Evolutionary conservation across 2,113 vertebrate species (phyloP).

Genomic region (Thunnus thynnus): DNA sequence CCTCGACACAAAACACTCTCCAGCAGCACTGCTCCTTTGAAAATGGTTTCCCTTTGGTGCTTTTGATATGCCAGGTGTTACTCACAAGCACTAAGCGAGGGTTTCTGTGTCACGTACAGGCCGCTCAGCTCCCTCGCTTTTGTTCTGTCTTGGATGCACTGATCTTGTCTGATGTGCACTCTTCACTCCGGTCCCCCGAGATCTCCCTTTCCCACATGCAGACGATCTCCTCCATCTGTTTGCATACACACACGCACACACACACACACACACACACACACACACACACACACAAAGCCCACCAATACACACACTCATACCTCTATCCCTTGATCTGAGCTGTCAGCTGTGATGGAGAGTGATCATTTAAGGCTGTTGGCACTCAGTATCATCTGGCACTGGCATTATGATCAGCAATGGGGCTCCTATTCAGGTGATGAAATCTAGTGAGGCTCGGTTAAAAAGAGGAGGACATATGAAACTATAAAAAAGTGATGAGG

Average conservation of each 20-base stretch:
- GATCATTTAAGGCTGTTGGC: slow-evolving; percentile 25
- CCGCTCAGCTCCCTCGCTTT: slow-evolving; percentile 49
- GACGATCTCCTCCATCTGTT: slow-evolving; percentile 74
- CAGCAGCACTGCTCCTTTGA: slow-evolving; percentile 50
- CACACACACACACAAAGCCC: neutral
- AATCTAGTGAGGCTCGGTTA: neutral
- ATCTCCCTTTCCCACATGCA: slow-evolving; percentile 14
- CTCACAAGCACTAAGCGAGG: slow-evolving; percentile 21
- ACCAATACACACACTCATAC: neutral
- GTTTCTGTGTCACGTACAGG: slow-evolving; percentile 49
- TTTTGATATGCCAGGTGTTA: slow-evolving; percentile 77
- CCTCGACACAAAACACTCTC: slow-evolving; percentile 7
- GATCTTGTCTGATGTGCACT: slow-evolving; percentile 66
- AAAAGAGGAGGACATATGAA: no score
- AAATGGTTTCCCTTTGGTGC: slow-evolving; percentile 32
- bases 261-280: neutral
- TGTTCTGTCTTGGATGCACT: slow-evolving; percentile 58
- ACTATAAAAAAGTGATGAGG: no score
- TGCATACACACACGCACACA: slow-evolving; percentile 4
- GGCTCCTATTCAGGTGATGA: slow-evolving; percentile 1
- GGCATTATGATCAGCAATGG: neutral
- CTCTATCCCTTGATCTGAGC: slow-evolving; percentile 40
- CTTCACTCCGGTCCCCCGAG: slow-evolving; percentile 59
- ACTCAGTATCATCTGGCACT: slow-evolving; percentile 9
- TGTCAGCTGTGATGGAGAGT: slow-evolving; percentile 45